Base-by-base conservation (phyloP, 2,113 vertebrate genomes). In the Podarcis cretensis region DNA sequence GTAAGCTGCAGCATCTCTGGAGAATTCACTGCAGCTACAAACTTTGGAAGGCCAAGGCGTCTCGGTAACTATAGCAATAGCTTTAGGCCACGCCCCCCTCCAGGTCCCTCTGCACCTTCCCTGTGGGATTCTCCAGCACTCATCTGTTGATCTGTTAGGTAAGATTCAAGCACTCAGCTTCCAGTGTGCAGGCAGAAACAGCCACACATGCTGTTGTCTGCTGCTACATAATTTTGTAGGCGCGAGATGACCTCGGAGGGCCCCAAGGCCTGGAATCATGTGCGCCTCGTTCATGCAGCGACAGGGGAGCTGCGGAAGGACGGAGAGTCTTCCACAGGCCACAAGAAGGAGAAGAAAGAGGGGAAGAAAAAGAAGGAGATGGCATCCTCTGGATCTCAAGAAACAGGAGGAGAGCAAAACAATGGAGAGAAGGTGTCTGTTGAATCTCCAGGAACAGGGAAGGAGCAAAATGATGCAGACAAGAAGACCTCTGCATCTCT, bases 301-400 rank as follows among this genome's bases (percentile, higher is more conserved):
- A 82, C 87, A 6, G 87, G 89, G 74, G 89, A 81, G 3, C 71
- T 90, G 77, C 74, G 57, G 37, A 87, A 21, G 21, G 87, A 89
- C 2, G 81, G 81, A 76, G 73, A 69, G 37, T 37, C 48, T 25
- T 35, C 69, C 3, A 18, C 89, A 18, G 20, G 3, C 54, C 77
- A 68, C 35, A 84, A 83, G 1, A 57, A 14, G 27, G 90, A 90
- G 20, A 81, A 18, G 48, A 87, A 37, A 48, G 30, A 2, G n/a
- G 59, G 48, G 21, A 35, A 16, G 37, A 23, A n/a, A 23, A 35
- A 84, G 37, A 25, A 59, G 35, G 88, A 89, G 25, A 12, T 68
- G 12, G 18, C 13, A 54, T 54, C 48, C 48, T 54, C 48, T 54
- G 48, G 48, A 54, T 54, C 48, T 54, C 9, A 54, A 54, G 48